Base-by-base conservation (phyloP, 2,113 vertebrate genomes). In the Mesitornis unicolor region DNA sequence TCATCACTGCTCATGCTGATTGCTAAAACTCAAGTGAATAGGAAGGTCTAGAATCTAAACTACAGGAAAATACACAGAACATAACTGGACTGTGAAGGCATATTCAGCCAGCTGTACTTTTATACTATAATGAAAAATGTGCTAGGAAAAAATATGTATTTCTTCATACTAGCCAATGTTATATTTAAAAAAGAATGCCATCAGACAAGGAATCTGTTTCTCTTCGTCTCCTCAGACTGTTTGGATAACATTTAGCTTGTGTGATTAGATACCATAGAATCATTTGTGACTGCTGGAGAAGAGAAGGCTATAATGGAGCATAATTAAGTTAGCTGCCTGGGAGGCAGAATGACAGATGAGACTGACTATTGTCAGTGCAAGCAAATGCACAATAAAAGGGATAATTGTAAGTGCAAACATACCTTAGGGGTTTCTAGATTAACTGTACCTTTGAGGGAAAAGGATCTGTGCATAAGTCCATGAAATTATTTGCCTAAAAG, bases 401-500 rank as follows among this genome's bases (percentile, higher is more conserved):
- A 54, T 85, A 80, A 87, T 80, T 84, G 50, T 67, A 74, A 85
- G 75, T 83, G 36, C 70, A 89, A 73, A 91, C 9, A 22, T 69
- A 59, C 16, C 63, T 91, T 48, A 12, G 4, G 38, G 50, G 16
- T 4, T 33, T 91, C 36, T 73, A 87, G 87, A 94, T 87, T 87
- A 77, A 90, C 40, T 48, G 21, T 56, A 60, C 59, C 38, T 96
- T 91, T 91, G 92, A 90, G 84, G 36, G 50, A 89, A 85, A 95
- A 85, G 17, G 16, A 91, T 65, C 50, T 88, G 87, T 93, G 71
- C 82, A 63, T 64, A 85, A 70, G 16, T 56, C 78, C 78, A 69
- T 95, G 67, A 91, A 96, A 95, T 93, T 65, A 83, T 68, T 88
- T 83, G 57, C 50, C 88, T 84, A 42, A 92, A 86, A 69, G 7